Conservation (phyloP, 2,113 vertebrate species). For the Empidonax alnorum region DNA sequence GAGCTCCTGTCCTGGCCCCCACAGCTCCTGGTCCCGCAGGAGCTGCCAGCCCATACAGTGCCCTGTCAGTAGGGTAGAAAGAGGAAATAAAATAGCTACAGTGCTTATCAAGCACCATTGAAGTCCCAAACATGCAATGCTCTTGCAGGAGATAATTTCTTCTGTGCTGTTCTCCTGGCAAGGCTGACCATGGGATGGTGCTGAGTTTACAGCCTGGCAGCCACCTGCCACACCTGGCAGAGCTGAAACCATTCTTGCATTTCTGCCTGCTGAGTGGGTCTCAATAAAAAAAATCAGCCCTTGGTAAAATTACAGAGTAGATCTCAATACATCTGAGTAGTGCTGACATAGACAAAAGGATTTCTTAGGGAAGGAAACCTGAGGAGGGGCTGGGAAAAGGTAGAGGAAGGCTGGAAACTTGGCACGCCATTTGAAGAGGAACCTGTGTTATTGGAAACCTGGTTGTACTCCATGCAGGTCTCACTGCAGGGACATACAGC, state of each 20-base stretch:
- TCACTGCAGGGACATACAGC: not conserved
- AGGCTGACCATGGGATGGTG: fast-evolving
- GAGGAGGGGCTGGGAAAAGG: not conserved
- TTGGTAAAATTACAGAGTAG: constrained; percentile 4
- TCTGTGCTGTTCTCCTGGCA: not conserved
- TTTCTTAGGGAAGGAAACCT: constrained; percentile 6
- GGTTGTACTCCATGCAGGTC: not conserved
- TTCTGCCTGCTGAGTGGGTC: not conserved
- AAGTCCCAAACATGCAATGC: fast-evolving
- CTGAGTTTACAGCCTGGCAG: not conserved
- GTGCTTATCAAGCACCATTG: not conserved
- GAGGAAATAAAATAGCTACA: not conserved
- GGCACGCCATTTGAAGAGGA: not conserved
- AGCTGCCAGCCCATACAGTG: not conserved
- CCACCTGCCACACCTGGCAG: fast-evolving
- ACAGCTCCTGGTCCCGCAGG: not conserved
- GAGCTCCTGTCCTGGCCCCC: not conserved
- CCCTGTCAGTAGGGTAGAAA: not conserved
- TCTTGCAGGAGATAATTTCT: not conserved
- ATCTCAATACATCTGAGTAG: not conserved
- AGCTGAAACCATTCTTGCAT: not conserved
- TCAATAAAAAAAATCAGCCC: constrained; percentile 1
- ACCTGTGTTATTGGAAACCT: not conserved
- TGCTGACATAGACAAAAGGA: not conserved
- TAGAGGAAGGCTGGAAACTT: constrained; percentile 28